Conservation (phyloP, 2,888 invertebrate genomes). For the Scaptomyza polygonia region DNA sequence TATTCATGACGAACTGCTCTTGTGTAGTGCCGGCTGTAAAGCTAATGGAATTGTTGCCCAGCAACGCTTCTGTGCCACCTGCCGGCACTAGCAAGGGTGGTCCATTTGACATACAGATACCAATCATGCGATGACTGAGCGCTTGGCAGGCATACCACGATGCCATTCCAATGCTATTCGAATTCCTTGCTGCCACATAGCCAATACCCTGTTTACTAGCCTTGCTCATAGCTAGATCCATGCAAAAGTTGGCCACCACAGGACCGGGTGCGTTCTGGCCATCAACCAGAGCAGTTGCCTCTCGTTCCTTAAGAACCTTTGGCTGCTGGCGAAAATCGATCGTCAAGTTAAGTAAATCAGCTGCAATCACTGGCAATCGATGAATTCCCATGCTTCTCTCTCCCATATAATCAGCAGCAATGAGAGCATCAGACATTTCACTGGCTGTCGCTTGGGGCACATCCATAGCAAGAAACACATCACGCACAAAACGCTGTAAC, state of each 20-base stretch:
- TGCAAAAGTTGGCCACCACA: conserved; percentile 58
- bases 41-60: conserved; percentile 46
- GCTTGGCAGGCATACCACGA: conserved; percentile 58
- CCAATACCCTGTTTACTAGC: conserved; percentile 45
- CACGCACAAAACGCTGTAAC: conserved; percentile 52
- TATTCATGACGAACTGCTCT: conserved; percentile 43
- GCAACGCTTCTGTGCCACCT: conserved; percentile 41
- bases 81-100: conserved; percentile 42
- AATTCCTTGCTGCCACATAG: conserved; percentile 47
- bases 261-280: conserved; percentile 56
- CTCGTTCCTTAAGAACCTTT: conserved; percentile 28
- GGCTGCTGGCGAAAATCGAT: conserved; percentile 31
- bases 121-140: conserved; percentile 51
- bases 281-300: conserved; percentile 45
- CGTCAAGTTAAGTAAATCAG: conserved; percentile 43
- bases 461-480: conserved; percentile 47
- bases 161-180: conserved; percentile 55
- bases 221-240: conserved; percentile 55
- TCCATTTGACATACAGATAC: conserved; percentile 58
- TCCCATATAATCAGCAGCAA: conserved; percentile 58
- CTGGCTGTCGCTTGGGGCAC: conserved; percentile 45
- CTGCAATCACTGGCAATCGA: conserved; percentile 47
- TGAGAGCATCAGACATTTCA: conserved; percentile 57
- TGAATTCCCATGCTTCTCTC: conserved; percentile 50
- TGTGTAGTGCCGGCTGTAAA: conserved; percentile 34